phyloP scores from a whole-genome alignment of 2,113 vertebrate genomes.

The Microcebus griseorufus region DNA sequence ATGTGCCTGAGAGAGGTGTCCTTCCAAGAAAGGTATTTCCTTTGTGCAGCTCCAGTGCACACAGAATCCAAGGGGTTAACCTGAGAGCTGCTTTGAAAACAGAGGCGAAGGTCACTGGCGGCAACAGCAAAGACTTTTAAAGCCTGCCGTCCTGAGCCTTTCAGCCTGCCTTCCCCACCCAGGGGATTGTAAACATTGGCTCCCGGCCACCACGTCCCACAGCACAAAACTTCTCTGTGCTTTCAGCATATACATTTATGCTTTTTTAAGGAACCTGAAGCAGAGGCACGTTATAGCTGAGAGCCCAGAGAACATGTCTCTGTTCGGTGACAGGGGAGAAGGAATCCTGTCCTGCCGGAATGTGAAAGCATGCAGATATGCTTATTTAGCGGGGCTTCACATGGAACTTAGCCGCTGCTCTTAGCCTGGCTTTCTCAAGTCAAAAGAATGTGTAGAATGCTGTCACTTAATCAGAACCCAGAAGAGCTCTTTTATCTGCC shows the following conservation, averaged over 20 bases:
- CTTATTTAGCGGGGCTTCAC: conserved; percentile 81
- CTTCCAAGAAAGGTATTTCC: conserved; percentile 77
- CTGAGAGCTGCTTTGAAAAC: conserved; percentile 86
- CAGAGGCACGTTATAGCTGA: conserved; percentile 70
- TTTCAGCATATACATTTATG: conserved; percentile 81
- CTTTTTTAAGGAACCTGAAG: conserved; percentile 79
- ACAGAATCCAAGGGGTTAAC: conserved; percentile 86
- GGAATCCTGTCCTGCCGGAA: conserved; percentile 76
- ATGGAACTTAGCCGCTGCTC: conserved; percentile 81
- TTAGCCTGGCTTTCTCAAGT: conserved; percentile 88
- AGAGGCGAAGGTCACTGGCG: conserved; percentile 87
- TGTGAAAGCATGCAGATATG: conserved; percentile 82
- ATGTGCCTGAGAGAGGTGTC: conserved; percentile 67
- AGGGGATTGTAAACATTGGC: conserved; percentile 97
- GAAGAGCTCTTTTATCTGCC: conserved; percentile 89
- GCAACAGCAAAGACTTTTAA: conserved; percentile 89
- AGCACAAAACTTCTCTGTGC: conserved; percentile 85
- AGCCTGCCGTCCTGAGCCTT: conserved; percentile 89
- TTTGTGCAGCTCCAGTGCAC: conserved; percentile 71
- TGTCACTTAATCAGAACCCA: conserved; percentile 94
- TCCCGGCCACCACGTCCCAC: conserved; percentile 84
- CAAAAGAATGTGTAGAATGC: conserved; percentile 95
- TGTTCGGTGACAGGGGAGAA: conserved; percentile 69
- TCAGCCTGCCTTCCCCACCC: conserved; percentile 94
- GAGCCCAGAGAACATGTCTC: conserved; percentile 75